Evolutionary conservation across 1,140 invertebrate species (phyloP).

Genomic region (Andrena cerasifolii): DNA sequence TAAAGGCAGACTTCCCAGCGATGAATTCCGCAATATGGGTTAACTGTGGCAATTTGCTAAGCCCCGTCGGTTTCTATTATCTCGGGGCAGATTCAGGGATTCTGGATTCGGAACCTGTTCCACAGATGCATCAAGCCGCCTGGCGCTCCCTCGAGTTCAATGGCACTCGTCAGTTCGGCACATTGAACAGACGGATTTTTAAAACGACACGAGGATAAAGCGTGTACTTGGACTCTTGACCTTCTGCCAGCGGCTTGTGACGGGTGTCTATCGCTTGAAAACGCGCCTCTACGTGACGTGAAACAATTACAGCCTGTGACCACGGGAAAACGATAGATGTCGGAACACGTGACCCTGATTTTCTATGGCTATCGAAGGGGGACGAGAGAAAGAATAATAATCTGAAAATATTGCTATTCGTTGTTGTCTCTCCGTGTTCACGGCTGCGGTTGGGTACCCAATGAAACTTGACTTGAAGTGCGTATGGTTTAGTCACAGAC

Average conservation of each 20-base stretch:
- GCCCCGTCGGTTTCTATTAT: constrained; percentile 62
- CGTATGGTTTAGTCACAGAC: no score
- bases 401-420: neutral
- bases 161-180: constrained; percentile 64
- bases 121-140: constrained; percentile 30
- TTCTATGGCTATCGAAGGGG: neutral
- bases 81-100: constrained; percentile 56
- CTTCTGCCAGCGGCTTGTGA: constrained; percentile 23
- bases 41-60: constrained; percentile 50
- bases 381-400: no score
- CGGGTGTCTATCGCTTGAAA: constrained; percentile 22
- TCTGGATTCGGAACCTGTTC: constrained; percentile 67
- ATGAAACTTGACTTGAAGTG: no score
- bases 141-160: constrained; percentile 53
- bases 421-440: neutral
- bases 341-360: constrained; percentile 14
- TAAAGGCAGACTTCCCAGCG: constrained; percentile 11
- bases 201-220: constrained; percentile 58
- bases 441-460: neutral
- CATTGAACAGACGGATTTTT: constrained; percentile 57
- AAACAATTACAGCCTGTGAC: constrained; percentile 16
- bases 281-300: constrained; percentile 21
- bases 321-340: neutral
- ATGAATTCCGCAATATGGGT: constrained; percentile 48
- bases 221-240: constrained; percentile 54